These are phyloP conservation scores for Cossypha polioptera DNA, from an alignment of 2,797 vertebrate species.

Conservation along the genomic window DNA sequence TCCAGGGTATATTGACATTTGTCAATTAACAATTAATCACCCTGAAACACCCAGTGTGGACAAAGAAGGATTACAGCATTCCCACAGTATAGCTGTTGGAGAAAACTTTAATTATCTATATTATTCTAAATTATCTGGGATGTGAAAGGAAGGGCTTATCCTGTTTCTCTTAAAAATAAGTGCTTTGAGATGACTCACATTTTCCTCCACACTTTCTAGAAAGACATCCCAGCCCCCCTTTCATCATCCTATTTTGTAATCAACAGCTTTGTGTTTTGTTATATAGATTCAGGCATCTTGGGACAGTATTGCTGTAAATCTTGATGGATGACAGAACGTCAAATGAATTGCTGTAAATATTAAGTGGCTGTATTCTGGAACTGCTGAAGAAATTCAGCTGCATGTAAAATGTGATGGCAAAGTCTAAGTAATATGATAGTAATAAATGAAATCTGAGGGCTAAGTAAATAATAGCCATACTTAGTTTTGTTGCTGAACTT, in stretches of 20 bases:
- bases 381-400: neutral
- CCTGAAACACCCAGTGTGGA: neutral
- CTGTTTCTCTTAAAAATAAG: neutral
- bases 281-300: constrained; percentile 10
- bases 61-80: neutral
- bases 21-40: constrained; percentile 26
- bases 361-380: constrained; percentile 32
- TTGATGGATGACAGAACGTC: constrained; percentile 26
- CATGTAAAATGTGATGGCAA: neutral
- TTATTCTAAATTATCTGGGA: neutral
- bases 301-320: constrained; percentile 32
- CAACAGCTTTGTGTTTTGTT: constrained; percentile 35
- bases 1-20: neutral
- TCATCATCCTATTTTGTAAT: constrained; percentile 37
- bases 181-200: constrained; percentile 14
- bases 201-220: constrained; percentile 10
- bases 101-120: constrained; percentile 8
- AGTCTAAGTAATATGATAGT: neutral
- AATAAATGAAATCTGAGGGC: neutral
- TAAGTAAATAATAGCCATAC: neutral
- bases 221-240: neutral
- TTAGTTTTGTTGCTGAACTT: neutral
- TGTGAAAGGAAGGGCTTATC: neutral
- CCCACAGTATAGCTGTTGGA: neutral
- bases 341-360: constrained; percentile 69